These are phyloP conservation scores for Amphimedon queenslandica DNA, from an alignment of 37 sponge, comb jelly and placozoan species.

Conservation along the genomic window DNA sequence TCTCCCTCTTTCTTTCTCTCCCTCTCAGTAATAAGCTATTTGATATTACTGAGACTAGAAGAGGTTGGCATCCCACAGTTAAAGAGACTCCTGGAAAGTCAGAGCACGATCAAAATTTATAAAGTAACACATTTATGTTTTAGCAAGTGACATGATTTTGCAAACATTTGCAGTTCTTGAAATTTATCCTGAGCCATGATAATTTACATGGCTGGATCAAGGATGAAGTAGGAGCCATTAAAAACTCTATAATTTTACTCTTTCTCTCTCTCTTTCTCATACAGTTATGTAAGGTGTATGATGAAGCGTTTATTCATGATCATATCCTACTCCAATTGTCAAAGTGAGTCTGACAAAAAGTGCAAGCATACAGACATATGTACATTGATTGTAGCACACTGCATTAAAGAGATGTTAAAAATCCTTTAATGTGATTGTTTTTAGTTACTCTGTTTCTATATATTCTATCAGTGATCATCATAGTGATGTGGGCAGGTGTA, in stretches of 20 bases:
- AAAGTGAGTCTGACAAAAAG: too few species aligned
- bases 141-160: too few species aligned
- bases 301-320: constrained; percentile 48
- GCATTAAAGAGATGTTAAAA: too few species aligned
- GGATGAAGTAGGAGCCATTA: constrained; percentile 50
- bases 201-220: constrained; percentile 70
- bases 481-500: too few species aligned
- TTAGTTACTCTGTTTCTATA: too few species aligned
- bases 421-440: too few species aligned
- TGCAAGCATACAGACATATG: too few species aligned
- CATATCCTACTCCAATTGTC: constrained; percentile 28
- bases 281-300: constrained; percentile 70
- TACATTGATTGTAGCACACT: too few species aligned
- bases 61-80: constrained; percentile 82
- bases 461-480: too few species aligned
- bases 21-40: constrained; percentile 56
- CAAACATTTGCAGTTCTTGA: constrained; percentile 67
- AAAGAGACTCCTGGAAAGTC: constrained; percentile 57
- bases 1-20: not conserved
- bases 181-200: constrained; percentile 47
- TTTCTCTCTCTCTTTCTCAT: not conserved
- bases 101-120: constrained; percentile 74
- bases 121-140: too few species aligned
- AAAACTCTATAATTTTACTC: not conserved
- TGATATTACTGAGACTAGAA: constrained; percentile 78